phyloP scores from a whole-genome alignment of 2,888 invertebrate genomes.

The Pseudanteris insignis region DNA sequence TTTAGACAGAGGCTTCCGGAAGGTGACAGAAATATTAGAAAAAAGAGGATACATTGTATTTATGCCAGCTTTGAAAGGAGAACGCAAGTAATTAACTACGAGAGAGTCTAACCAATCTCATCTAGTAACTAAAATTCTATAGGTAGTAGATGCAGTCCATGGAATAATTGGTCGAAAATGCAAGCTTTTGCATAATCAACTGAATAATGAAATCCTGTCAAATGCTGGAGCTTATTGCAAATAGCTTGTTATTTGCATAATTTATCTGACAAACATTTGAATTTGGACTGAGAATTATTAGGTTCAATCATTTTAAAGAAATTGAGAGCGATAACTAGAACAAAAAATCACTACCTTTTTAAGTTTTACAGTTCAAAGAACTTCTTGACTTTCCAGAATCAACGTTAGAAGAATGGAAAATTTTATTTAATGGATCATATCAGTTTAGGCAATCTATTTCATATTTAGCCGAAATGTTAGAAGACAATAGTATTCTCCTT shows the following conservation, averaged over 20 bases:
- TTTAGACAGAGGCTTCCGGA: slow-evolving; percentile 43
- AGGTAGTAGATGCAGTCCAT: slow-evolving; percentile 40
- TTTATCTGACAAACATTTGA: slow-evolving; percentile 1
- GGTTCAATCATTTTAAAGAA: slow-evolving; percentile 9
- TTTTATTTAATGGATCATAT: slow-evolving; percentile 25
- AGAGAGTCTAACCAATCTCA: slow-evolving; percentile 44
- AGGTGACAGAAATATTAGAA: slow-evolving; percentile 16
- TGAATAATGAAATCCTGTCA: slow-evolving; percentile 30
- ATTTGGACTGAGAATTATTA: slow-evolving; percentile 1
- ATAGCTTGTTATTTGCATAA: slow-evolving; percentile 4
- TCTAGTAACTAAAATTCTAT: slow-evolving; percentile 45
- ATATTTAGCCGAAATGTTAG: slow-evolving; percentile 15
- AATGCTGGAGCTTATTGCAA: slow-evolving; percentile 4
- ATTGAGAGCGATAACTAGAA: slow-evolving; percentile 15
- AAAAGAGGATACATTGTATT: slow-evolving; percentile 37
- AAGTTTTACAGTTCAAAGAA: slow-evolving; percentile 8
- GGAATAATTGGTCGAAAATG: slow-evolving; percentile 28
- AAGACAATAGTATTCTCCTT: neutral
- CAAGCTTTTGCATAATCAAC: slow-evolving; percentile 23
- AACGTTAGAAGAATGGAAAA: slow-evolving; percentile 13
- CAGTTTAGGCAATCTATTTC: slow-evolving; percentile 20
- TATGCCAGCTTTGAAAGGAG: slow-evolving; percentile 49
- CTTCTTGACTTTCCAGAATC: slow-evolving; percentile 10
- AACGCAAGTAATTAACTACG: slow-evolving; percentile 43
- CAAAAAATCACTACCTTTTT: slow-evolving; percentile 1